phyloP scores from a whole-genome alignment of 2,113 vertebrate genomes.

The Phasianus colchicus region DNA sequence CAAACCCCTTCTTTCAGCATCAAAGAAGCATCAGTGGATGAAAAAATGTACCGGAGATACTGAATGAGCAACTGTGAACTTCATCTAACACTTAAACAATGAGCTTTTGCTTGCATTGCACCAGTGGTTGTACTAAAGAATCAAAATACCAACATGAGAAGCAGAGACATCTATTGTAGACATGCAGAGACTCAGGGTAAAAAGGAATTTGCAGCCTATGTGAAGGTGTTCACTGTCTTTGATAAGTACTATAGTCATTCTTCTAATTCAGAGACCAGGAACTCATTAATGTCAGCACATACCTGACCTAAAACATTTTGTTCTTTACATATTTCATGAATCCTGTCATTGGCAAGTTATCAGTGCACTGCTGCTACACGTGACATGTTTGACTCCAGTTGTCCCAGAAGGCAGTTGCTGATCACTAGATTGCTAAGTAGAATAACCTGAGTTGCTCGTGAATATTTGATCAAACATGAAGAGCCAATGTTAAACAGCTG shows the following conservation, averaged over 20 bases:
- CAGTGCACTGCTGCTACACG: neutral
- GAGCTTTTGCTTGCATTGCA: neutral
- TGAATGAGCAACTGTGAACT: neutral
- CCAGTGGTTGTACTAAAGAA: neutral
- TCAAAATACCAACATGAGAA: neutral
- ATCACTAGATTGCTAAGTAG: neutral
- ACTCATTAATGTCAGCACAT: rapidly evolving
- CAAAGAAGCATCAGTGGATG: neutral
- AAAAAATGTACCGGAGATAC: neutral
- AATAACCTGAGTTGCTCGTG: neutral
- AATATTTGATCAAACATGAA: conserved; percentile 19
- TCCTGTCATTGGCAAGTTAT: neutral
- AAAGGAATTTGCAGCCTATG: neutral
- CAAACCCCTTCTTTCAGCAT: neutral
- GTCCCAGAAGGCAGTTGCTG: conserved; percentile 4
- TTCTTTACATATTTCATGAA: conserved; percentile 5
- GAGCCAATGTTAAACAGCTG: neutral
- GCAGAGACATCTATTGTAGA: neutral
- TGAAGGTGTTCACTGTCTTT: neutral
- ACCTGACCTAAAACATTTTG: neutral
- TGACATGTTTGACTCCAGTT: neutral
- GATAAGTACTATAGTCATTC: neutral
- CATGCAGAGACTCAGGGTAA: neutral
- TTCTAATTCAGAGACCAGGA: neutral
- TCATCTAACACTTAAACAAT: neutral